phyloP scores from a whole-genome alignment of 92 coral and sea anemone genomes.

The Actinernus sp. region DNA sequence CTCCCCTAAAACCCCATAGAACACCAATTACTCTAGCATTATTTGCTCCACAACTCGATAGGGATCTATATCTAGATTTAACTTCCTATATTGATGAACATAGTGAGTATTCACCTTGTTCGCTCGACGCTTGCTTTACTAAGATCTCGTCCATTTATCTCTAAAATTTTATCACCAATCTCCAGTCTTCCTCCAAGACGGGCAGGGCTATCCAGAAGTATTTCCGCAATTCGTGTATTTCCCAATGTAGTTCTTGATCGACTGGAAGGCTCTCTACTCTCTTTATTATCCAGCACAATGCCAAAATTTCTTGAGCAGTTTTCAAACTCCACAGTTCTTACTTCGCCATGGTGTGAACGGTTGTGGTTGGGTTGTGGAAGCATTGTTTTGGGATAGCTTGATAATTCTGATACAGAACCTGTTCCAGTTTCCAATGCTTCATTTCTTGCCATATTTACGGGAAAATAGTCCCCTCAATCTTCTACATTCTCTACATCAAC shows the following conservation, averaged over 20 bases:
- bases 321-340: slow-evolving; percentile 69
- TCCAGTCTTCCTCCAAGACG: slow-evolving; percentile 67
- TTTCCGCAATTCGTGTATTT: slow-evolving; percentile 75
- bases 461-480: neutral
- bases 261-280: slow-evolving; percentile 21
- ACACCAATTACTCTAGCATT: too few relatives aligned
- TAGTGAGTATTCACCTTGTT: slow-evolving; percentile 67
- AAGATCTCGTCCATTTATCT: slow-evolving; percentile 79
- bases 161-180: slow-evolving; percentile 78
- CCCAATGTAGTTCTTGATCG: slow-evolving; percentile 76
- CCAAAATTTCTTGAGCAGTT: slow-evolving; percentile 83
- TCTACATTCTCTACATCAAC: slow-evolving; percentile 10
- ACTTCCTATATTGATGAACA: too few relatives aligned
- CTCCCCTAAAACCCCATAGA: neutral
- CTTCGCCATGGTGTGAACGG: too few relatives aligned
- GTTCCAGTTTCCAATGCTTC: too few relatives aligned
- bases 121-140: slow-evolving; percentile 81
- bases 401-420: too few relatives aligned
- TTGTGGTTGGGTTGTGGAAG: too few relatives aligned
- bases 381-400: too few relatives aligned
- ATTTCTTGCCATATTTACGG: neutral
- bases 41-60: too few relatives aligned
- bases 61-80: too few relatives aligned
- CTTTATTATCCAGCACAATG: slow-evolving; percentile 60
- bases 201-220: slow-evolving; percentile 70